Conservation (phyloP, 92 coral and sea anemone species). For the Porites lobata region DNA sequence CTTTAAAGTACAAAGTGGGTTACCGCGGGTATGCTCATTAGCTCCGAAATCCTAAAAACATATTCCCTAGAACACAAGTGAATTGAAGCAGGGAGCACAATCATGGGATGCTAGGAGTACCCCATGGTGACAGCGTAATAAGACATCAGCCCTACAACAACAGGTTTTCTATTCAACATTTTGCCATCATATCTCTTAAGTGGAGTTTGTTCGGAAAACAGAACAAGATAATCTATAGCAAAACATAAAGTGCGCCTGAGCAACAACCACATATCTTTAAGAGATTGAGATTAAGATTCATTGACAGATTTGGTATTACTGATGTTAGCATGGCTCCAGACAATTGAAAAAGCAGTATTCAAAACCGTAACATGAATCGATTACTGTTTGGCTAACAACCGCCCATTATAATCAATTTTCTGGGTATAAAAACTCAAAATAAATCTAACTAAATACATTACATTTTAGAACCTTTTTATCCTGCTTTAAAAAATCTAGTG, state of each 20-base stretch:
- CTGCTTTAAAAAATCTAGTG: not conserved
- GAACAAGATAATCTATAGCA: not conserved
- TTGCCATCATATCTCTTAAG: not conserved
- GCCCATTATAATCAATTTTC: not conserved
- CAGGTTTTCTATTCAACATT: constrained; percentile 7
- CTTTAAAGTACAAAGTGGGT: constrained; percentile 14
- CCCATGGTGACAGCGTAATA: constrained; percentile 19
- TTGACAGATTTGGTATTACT: not conserved
- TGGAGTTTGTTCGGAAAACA: constrained; percentile 1
- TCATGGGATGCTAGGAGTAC: not conserved
- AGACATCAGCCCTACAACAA: constrained; percentile 1
- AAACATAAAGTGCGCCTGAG: not conserved
- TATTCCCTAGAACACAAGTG: not conserved
- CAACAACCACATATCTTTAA: not conserved
- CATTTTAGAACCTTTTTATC: not conserved
- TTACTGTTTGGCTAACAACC: not conserved
- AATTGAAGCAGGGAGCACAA: constrained; percentile 6
- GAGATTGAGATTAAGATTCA: too few relatives aligned
- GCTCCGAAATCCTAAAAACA: constrained; percentile 15
- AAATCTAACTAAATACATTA: not conserved
- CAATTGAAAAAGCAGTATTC: not conserved
- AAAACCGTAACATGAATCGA: not conserved
- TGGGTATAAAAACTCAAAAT: too few relatives aligned
- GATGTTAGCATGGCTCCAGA: not conserved
- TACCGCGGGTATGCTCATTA: constrained; percentile 15